Base-by-base conservation (phyloP, 2,888 invertebrate species). In the Erebia ligea region DNA sequence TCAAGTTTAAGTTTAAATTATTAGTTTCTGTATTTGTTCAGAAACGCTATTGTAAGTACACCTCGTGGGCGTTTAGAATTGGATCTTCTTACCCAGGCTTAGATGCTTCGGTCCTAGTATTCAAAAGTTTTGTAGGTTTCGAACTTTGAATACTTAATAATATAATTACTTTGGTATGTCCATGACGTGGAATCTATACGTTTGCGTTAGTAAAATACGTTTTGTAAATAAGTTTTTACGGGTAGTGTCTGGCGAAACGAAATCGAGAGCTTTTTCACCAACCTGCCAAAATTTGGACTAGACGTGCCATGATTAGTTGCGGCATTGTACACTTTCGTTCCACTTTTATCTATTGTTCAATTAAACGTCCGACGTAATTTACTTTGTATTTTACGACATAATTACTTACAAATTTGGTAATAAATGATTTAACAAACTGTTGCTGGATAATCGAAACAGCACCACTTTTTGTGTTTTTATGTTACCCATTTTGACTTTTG, bases 211-310 rank as follows among this genome's bases (percentile, higher is more conserved):
- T 11, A 45, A 45, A 17, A 61, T 9, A 61, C 19, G 62, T 25
- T 64, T 64, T 25, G n/a, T 11, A 48, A 64, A 34, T 9, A 48
- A 34, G 34, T 8, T 34, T 34, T 50, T 10, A 64, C n/a, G n/a
- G 9, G 40, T 11, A 42, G 25, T 17, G 56, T 57, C 56, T 57
- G 17, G 52, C 13, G 25, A 19, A 21, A 67, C 19, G 56, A 67
- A 67, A 67, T 67, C 48, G 57, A 67, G 66, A 67, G 56, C 57
- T 62, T 57, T 57, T 67, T 57, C 25, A 48, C 45, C 21, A 57
- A 57, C 15, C 74, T 68, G 72, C 65, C 72, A 66, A 72, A 70
- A 72, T 62, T 68, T 71, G 62, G 52, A 66, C 70, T 68, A 74
- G 65, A 70, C 68, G 69, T 69, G 69, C 50, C 62, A 19, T 52